phyloP scores from a whole-genome alignment of 92 coral and sea anemone species.

The Palythoa caribaeorum region DNA sequence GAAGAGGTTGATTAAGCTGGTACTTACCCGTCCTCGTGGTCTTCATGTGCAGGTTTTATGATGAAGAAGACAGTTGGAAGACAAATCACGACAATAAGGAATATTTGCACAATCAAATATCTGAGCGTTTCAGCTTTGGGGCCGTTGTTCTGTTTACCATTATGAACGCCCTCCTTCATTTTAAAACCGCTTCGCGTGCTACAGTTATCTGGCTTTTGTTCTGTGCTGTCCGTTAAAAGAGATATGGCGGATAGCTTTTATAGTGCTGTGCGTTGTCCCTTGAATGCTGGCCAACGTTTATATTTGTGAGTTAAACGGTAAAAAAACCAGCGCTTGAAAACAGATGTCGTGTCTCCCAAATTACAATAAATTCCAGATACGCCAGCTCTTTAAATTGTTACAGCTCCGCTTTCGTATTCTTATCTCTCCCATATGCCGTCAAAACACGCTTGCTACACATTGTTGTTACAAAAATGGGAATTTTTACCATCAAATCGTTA shows the following conservation, averaged over 20 bases:
- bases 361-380: neutral
- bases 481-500: neutral
- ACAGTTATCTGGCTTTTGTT: neutral
- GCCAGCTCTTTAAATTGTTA: neutral
- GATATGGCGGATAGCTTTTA: neutral
- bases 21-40: conserved; percentile 60
- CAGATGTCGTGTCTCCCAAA: neutral
- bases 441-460: neutral
- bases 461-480: neutral
- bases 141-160: neutral
- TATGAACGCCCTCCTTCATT: conserved; percentile 15
- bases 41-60: conserved; percentile 67
- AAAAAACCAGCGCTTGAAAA: neutral
- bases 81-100: conserved; percentile 67
- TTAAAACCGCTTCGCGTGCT: neutral
- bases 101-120: conserved; percentile 65
- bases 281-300: neutral
- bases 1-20: neutral
- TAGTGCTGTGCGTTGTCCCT: neutral
- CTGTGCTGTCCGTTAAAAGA: neutral
- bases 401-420: neutral
- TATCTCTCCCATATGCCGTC: neutral
- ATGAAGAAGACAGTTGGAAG: conserved; percentile 89
- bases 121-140: conserved; percentile 53
- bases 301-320: neutral